A percentile compares a stretch with the other conserved stretches of the same genome.
These are phyloP conservation scores for Epizoanthus stellaris DNA, from an alignment of 92 coral and sea anemone species.

Conservation along the genomic window DNA sequence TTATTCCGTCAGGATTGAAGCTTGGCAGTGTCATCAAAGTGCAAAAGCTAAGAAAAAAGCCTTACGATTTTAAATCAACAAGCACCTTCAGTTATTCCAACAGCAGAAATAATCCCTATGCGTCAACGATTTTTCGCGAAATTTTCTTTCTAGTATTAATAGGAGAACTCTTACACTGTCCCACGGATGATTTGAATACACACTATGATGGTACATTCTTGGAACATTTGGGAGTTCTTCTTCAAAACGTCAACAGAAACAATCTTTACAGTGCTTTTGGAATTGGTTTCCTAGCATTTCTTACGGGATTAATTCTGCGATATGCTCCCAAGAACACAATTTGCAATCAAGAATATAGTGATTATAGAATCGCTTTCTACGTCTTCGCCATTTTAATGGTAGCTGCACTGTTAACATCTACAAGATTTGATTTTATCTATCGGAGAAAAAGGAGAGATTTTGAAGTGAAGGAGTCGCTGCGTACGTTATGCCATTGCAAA, in stretches of 20 bases:
- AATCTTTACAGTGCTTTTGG: constrained; percentile 82
- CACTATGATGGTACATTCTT: constrained; percentile 86
- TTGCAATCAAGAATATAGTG: constrained; percentile 65
- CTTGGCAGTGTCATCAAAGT: constrained; percentile 46
- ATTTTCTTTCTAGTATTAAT: constrained; percentile 66
- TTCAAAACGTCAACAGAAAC: constrained; percentile 71
- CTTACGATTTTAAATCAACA: constrained; percentile 74
- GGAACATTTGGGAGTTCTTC: constrained; percentile 83
- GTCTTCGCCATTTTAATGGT: constrained; percentile 75
- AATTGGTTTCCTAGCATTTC: constrained; percentile 70
- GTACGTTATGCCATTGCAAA: constrained; percentile 49
- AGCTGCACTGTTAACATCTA: constrained; percentile 68
- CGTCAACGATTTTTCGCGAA: constrained; percentile 72
- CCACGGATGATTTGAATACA: constrained; percentile 83
- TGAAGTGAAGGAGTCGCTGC: constrained; percentile 66
- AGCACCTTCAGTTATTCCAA: constrained; percentile 64
- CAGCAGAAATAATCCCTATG: constrained; percentile 71
- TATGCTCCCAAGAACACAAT: constrained; percentile 71
- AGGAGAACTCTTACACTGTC: constrained; percentile 80
- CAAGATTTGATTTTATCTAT: constrained; percentile 69
- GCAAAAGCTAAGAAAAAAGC: constrained; percentile 40
- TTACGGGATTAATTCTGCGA: constrained; percentile 70
- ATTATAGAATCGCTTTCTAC: constrained; percentile 77
- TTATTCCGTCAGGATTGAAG: constrained; percentile 63
- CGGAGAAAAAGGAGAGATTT: constrained; percentile 65